Evolutionary conservation across 1,140 invertebrate genomes (phyloP).

Genomic region (Antheraea mylitta): DNA sequence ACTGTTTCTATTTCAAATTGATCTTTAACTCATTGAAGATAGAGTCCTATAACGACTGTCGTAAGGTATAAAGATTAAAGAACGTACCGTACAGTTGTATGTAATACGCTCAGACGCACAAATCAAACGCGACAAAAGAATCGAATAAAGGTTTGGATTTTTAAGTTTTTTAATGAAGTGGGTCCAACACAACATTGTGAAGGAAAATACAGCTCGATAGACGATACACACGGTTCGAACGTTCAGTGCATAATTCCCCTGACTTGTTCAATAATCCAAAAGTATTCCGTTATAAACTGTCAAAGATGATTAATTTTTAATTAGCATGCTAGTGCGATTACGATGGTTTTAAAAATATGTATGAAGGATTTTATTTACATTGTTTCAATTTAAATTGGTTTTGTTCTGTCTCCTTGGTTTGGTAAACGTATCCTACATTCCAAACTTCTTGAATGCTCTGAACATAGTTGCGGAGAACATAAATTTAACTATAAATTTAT

Average conservation of each 20-base stretch:
- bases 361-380: no score
- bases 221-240: slow-evolving; percentile 35
- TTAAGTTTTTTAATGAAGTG: slow-evolving; percentile 71
- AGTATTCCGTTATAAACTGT: no score
- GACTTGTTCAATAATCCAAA: background rate
- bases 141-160: slow-evolving; percentile 63
- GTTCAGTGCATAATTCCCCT: slow-evolving; percentile 12
- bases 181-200: slow-evolving; percentile 59
- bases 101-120: slow-evolving; percentile 57
- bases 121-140: slow-evolving; percentile 62
- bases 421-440: no score
- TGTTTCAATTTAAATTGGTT: no score
- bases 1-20: background rate
- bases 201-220: slow-evolving; percentile 50
- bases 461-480: no score
- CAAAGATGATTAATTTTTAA: no score
- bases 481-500: no score
- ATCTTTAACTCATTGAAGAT: background rate
- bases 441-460: no score
- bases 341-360: no score
- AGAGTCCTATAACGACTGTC: background rate
- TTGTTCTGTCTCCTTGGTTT: no score
- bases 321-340: no score
- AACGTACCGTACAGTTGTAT: slow-evolving; percentile 20
- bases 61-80: background rate